Evolutionary conservation across 92 coral and sea anemone species (phyloP).

Genomic region (Epizoanthus ramosus): DNA sequence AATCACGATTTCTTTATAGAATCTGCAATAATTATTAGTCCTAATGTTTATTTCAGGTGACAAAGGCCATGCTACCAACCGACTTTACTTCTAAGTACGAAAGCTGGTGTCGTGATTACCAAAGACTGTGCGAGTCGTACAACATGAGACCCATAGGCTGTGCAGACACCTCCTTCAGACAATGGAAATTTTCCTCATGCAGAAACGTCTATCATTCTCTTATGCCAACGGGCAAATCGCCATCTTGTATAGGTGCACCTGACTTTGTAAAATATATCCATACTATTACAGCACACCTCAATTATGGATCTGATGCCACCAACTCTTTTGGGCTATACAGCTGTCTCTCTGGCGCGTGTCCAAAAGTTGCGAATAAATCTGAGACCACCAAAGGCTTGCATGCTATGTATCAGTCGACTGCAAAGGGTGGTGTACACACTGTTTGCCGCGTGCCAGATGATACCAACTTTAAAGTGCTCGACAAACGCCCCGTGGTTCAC

Average conservation of each 20-base stretch:
- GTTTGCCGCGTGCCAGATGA: conserved; percentile 49
- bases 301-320: neutral
- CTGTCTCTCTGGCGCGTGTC: conserved; percentile 40
- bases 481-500: conserved; percentile 25
- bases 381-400: conserved; percentile 41
- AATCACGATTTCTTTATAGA: no score
- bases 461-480: conserved; percentile 49
- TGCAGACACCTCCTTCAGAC: conserved; percentile 7
- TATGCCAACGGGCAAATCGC: conserved; percentile 31
- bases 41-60: conserved; percentile 13
- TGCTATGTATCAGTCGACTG: conserved; percentile 29
- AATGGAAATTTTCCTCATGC: conserved; percentile 35
- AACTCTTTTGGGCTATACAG: conserved; percentile 58
- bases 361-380: conserved; percentile 38
- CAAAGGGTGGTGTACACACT: conserved; percentile 46
- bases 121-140: conserved; percentile 59
- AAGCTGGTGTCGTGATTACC: conserved; percentile 69
- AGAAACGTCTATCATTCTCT: conserved; percentile 47
- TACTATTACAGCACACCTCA: no score
- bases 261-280: no score
- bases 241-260: neutral
- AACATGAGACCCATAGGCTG: conserved; percentile 59
- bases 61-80: conserved; percentile 49
- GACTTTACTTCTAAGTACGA: conserved; percentile 53
- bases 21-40: no score